Evolutionary conservation across 2,797 vertebrate species (phyloP), one percentile per base, ranked within the genome.

Genomic region (Cuculus canorus): DNA sequence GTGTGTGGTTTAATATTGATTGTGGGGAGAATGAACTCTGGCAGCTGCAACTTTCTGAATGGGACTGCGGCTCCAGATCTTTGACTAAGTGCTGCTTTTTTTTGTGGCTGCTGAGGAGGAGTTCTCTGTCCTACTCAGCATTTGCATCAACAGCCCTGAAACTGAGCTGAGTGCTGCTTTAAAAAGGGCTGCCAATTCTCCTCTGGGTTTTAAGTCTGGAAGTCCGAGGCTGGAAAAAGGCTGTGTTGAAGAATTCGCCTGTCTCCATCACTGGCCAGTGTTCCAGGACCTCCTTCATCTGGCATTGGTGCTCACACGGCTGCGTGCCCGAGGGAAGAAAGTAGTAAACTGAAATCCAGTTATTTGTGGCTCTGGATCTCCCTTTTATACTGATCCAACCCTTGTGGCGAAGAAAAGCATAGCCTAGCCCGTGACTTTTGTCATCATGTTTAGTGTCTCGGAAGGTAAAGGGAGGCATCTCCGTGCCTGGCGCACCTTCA

Each of bases 191-290:
- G 27, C 41, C 45, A 17, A 13, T 0, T 1, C 27, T 54, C 21
- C 41, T 72, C 54, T 32, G 8, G 66, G 35, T 83, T 56, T 45
- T 72, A n/a, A 45, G 43, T 24, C 12, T 61, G 59, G 23, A 27
- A 45, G 33, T 39, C 53, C 1, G 4, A 60, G 73, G 11, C 15
- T 37, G 77, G n/a, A 39, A 43, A 57, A 43, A 65, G 52, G 33
- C 59, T 0, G 1, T 33, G 25, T 0, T 0, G 35, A 63, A 50
- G 41, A 68, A 30, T 8, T 10, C 30, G 10, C 32, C 23, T 52
- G n/a, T 33, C 9, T 66, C 18, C 22, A 3, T 17, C 65, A 13
- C 17, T 39, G 41, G 32, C 43, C 45, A 7, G 7, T 3, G 16
- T 24, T 75, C 39, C 57, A 43, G 43, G 43, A 9, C 17, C 43